Evolutionary conservation across 2,797 vertebrate species (phyloP).

Genomic region (Mormyrus proboscirostris): DNA sequence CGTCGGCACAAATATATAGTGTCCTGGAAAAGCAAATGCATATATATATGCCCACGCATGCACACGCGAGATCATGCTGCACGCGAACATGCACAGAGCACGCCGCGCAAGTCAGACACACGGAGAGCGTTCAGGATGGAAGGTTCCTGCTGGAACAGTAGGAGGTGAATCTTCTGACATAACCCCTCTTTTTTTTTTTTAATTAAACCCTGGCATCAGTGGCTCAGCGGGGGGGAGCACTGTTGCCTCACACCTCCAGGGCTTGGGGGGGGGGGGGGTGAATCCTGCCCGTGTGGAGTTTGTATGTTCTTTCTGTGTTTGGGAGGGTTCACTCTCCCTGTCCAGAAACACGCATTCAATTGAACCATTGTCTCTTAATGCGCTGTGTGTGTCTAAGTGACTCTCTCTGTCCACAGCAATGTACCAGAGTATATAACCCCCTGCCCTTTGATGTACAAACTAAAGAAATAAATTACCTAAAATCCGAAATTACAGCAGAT

Average conservation of each 20-base stretch:
- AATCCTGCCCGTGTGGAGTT: background rate
- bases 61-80: background rate
- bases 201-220: background rate
- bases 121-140: constrained; percentile 56
- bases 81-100: constrained; percentile 36
- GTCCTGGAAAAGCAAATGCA: constrained; percentile 36
- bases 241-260: background rate
- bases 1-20: background rate
- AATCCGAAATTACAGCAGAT: background rate
- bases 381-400: background rate
- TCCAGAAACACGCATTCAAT: background rate
- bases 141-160: constrained; percentile 24
- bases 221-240: background rate
- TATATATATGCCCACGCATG: background rate
- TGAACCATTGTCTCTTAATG: background rate
- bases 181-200: background rate
- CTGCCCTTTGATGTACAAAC: background rate
- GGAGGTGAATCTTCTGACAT: constrained; percentile 20
- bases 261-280: background rate
- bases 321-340: background rate
- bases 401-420: background rate
- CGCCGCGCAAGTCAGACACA: constrained; percentile 57
- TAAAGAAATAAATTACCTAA: background rate
- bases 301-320: background rate
- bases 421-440: background rate